Conservation (phyloP, 2,113 vertebrate genomes). For the Muntiacus muntjak region DNA sequence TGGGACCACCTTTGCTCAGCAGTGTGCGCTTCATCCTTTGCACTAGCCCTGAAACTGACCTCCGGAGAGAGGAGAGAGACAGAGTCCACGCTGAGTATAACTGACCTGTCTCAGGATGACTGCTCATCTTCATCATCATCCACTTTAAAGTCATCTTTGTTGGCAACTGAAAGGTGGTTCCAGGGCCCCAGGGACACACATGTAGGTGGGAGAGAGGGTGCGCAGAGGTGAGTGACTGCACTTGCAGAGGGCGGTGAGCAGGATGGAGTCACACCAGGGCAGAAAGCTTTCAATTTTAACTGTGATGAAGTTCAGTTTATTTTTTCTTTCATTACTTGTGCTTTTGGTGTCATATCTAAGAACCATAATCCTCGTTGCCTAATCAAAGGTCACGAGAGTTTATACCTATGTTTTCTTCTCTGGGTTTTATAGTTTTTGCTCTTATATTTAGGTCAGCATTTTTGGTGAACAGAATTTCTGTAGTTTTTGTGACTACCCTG, state of each 20-base stretch:
- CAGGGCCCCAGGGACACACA: not conserved
- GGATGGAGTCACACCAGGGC: not conserved
- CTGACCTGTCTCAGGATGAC: not conserved
- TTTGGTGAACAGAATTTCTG: conserved; percentile 19
- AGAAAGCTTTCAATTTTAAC: not conserved
- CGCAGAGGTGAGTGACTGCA: not conserved
- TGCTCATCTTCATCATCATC: not conserved
- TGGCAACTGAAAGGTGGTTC: not conserved
- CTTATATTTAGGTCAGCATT: not conserved
- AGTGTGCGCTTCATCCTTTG: not conserved
- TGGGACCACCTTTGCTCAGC: not conserved
- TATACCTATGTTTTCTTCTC: not conserved
- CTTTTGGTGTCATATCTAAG: not conserved
- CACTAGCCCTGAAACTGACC: not conserved
- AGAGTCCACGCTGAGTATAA: not conserved
- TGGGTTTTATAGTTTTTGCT: not conserved
- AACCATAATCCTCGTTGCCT: not conserved
- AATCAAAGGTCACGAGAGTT: not conserved
- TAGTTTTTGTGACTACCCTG: not conserved
- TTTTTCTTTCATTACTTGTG: not conserved
- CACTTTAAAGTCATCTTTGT: not conserved
- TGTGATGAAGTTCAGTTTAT: not conserved
- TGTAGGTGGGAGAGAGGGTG: not conserved
- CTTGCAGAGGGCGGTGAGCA: not conserved
- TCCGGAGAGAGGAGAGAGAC: not conserved